A percentile compares a stretch with the other conserved stretches of the same genome.
Evolutionary conservation across 2,113 vertebrate species (phyloP).

Genomic region (Bos javanicus): DNA sequence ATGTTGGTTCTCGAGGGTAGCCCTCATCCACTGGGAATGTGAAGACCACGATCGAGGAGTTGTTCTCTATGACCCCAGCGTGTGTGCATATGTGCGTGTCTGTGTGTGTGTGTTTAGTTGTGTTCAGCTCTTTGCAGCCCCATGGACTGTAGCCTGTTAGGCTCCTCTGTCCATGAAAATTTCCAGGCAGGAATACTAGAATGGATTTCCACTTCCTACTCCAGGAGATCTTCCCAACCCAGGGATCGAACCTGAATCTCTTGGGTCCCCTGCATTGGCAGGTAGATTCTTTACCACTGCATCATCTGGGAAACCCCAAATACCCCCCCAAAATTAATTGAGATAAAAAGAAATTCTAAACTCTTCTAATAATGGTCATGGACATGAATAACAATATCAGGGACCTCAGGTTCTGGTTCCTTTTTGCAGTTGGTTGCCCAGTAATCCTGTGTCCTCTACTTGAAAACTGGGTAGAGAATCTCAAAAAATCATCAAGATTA

Average conservation of each 20-base stretch:
- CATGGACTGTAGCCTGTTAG: not conserved
- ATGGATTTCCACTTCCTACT: not conserved
- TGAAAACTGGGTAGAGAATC: not conserved
- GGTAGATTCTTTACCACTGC: not conserved
- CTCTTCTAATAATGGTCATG: not conserved
- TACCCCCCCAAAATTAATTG: not conserved
- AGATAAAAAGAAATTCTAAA: not conserved
- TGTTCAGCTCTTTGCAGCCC: not conserved
- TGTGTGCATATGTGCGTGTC: not conserved
- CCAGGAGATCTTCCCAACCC: not conserved
- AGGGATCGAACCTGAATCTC: not conserved
- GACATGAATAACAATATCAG: not conserved
- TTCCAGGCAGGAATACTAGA: not conserved
- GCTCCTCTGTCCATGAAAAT: not conserved
- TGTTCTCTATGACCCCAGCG: not conserved
- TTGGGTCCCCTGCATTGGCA: not conserved
- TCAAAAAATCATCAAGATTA: not conserved
- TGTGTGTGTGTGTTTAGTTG: not conserved
- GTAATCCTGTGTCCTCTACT: not conserved
- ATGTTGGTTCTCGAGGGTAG: not conserved
- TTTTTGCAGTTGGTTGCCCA: not conserved
- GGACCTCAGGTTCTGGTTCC: not conserved
- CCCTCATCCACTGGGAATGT: accelerated
- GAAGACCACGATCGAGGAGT: not conserved
- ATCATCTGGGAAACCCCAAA: not conserved